Conservation (phyloP, 2,113 vertebrate genomes). For the Carassius auratus region DNA sequence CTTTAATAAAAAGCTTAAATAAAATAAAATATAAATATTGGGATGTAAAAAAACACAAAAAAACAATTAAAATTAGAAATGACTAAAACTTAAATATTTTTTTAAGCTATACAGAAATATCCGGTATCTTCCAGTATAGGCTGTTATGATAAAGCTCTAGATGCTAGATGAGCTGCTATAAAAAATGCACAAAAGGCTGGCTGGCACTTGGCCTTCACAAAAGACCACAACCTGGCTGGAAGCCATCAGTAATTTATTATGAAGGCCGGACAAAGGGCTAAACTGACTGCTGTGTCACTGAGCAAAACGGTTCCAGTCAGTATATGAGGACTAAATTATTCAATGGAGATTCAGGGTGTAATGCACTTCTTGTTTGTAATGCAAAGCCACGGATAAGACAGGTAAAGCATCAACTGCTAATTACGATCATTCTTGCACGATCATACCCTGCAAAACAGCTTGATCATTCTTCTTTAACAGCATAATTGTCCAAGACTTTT, state of each 20-base stretch:
- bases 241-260: constrained; percentile 36
- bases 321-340: background rate
- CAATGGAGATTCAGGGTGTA: background rate
- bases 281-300: constrained; percentile 4
- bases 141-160: background rate
- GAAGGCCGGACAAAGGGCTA: constrained; percentile 20
- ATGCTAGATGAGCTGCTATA: background rate
- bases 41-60: too few relatives aligned
- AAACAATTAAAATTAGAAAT: too few relatives aligned
- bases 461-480: constrained; percentile 17
- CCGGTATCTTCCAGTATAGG: background rate
- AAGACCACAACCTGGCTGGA: constrained; percentile 4
- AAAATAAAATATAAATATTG: background rate
- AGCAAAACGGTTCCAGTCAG: background rate
- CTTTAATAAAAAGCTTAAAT: background rate
- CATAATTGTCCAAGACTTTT: constrained; percentile 1
- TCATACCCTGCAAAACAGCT: background rate
- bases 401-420: background rate
- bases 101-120: background rate
- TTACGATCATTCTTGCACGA: background rate
- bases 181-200: constrained; percentile 10
- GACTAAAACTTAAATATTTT: too few relatives aligned
- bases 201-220: constrained; percentile 26
- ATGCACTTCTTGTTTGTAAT: background rate
- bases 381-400: background rate